Conservation (phyloP, 2,113 vertebrate genomes). For the Poicephalus meyeri region DNA sequence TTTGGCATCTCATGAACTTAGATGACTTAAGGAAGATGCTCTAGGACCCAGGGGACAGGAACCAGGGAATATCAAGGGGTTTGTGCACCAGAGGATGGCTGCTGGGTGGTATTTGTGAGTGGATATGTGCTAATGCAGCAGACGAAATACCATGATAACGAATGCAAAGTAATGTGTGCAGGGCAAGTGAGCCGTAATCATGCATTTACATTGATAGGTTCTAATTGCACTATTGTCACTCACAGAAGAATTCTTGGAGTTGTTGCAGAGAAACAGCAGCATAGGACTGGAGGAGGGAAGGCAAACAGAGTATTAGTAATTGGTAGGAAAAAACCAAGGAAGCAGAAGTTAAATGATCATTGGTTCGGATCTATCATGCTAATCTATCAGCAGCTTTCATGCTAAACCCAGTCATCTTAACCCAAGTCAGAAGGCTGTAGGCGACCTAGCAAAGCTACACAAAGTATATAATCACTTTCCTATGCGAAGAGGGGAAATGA, state of each 20-base stretch:
- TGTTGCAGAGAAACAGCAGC: neutral
- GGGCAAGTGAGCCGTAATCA: conserved; percentile 25
- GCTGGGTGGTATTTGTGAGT: neutral
- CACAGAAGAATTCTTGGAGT: conserved; percentile 22
- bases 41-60: neutral
- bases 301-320: neutral
- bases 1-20: neutral
- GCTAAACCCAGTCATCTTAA: neutral
- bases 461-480: neutral
- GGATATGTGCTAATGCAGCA: neutral
- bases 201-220: conserved; percentile 11
- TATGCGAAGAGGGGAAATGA: neutral
- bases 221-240: conserved; percentile 33
- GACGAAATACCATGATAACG: neutral
- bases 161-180: conserved; percentile 6
- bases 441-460: neutral
- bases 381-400: neutral
- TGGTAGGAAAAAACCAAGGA: neutral
- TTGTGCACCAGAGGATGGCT: neutral
- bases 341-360: neutral
- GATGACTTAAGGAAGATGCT: neutral
- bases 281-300: neutral
- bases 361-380: neutral
- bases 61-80: neutral
- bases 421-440: neutral